These are phyloP conservation scores for Heptranchias perlo DNA, from an alignment of 2,113 vertebrate species.

Conservation along the genomic window DNA sequence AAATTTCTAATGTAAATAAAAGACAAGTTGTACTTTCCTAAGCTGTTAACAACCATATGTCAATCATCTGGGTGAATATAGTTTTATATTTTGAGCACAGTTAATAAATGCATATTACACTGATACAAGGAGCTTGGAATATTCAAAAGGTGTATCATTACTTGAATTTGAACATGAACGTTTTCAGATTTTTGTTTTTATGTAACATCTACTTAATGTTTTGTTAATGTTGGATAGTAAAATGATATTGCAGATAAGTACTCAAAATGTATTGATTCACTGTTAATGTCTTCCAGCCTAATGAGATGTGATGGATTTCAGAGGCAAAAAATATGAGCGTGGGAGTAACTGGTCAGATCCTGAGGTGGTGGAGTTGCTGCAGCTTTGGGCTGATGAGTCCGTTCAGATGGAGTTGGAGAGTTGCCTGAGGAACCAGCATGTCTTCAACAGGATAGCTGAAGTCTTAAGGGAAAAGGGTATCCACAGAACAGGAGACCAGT, in stretches of 20 bases:
- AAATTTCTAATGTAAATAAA: background rate
- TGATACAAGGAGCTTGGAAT: background rate
- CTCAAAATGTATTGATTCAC: background rate
- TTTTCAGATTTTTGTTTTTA: no score
- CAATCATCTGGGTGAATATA: background rate
- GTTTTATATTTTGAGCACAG: background rate
- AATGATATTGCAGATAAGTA: background rate
- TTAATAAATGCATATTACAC: background rate
- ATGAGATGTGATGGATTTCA: constrained; percentile 66
- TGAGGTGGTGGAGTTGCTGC: constrained; percentile 78
- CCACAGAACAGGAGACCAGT: constrained; percentile 74
- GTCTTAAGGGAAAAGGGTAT: constrained; percentile 71
- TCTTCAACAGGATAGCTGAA: constrained; percentile 78
- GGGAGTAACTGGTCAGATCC: constrained; percentile 84
- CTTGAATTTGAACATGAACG: background rate
- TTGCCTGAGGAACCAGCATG: constrained; percentile 77
- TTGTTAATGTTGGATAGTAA: background rate
- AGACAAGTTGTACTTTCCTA: background rate
- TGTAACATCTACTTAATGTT: background rate
- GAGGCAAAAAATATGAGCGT: constrained; percentile 72
- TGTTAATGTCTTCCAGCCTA: constrained; percentile 22
- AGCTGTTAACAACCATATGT: background rate
- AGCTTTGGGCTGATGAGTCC: constrained; percentile 76
- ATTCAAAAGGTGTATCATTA: background rate
- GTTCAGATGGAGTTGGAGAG: constrained; percentile 78